A percentile compares a stretch with the other conserved stretches of the same genome.
Conservation (phyloP, 2,797 vertebrate species). For the Chrysocyon brachyurus region DNA sequence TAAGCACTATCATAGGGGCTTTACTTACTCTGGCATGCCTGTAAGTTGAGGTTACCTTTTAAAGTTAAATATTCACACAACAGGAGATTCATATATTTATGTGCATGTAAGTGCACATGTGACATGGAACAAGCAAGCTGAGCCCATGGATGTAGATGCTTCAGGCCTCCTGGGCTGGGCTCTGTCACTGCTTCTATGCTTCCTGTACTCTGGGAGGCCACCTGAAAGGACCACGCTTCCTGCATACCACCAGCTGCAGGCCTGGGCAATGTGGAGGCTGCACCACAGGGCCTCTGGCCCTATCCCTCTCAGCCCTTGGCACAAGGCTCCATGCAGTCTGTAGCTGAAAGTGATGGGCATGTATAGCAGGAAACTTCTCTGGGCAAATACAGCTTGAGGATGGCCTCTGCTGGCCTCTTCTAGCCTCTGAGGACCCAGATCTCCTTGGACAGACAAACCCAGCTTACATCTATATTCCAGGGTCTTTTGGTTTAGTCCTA, state of each 20-base stretch:
- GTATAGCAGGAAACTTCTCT: background rate
- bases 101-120: background rate
- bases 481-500: background rate
- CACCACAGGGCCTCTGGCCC: background rate
- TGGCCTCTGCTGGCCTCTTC: background rate
- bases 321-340: background rate
- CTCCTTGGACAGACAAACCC: background rate
- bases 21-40: background rate
- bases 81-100: background rate
- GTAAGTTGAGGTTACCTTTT: background rate
- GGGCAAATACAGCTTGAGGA: background rate
- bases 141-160: no score
- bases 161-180: background rate
- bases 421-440: background rate
- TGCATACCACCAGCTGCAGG: background rate
- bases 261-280: no score
- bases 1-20: background rate
- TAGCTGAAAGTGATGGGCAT: accelerated
- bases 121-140: background rate
- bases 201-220: no score
- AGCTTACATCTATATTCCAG: no score
- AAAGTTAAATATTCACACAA: background rate
- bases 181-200: background rate
- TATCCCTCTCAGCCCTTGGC: background rate
- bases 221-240: background rate